Evolutionary conservation across 2,113 vertebrate genomes (phyloP).

Genomic region (Trogon melanurus): DNA sequence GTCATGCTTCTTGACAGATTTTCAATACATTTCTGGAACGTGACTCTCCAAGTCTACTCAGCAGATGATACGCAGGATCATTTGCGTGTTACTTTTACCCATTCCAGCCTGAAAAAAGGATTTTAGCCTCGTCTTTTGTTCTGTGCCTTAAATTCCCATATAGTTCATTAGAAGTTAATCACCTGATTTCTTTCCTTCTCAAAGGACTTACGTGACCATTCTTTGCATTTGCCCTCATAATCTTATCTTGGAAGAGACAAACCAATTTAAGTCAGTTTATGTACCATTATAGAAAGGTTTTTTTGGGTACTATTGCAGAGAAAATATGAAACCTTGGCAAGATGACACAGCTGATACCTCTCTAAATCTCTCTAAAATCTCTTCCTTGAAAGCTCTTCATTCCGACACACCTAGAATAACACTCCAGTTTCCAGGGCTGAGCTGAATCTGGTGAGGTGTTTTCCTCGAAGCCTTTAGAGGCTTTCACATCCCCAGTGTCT

Average conservation of each 20-base stretch:
- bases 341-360: not conserved
- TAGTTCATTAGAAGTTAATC: not conserved
- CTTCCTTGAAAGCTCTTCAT: not conserved
- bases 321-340: not conserved
- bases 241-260: not conserved
- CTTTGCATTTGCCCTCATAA: not conserved
- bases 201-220: not conserved
- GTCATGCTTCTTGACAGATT: constrained; percentile 43
- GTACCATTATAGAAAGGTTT: not conserved
- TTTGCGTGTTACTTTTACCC: not conserved
- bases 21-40: constrained; percentile 5
- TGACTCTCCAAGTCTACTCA: not conserved
- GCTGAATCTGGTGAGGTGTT: not conserved
- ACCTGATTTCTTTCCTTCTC: not conserved
- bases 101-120: not conserved
- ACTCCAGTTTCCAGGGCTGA: not conserved
- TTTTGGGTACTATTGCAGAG: not conserved
- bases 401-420: not conserved
- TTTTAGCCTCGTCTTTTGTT: not conserved
- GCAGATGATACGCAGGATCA: not conserved
- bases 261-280: not conserved
- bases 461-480: not conserved
- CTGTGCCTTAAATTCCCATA: not conserved
- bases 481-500: not conserved
- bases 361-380: not conserved